Conservation (phyloP, 2,888 invertebrate genomes). For the Penaeus monodon region DNA sequence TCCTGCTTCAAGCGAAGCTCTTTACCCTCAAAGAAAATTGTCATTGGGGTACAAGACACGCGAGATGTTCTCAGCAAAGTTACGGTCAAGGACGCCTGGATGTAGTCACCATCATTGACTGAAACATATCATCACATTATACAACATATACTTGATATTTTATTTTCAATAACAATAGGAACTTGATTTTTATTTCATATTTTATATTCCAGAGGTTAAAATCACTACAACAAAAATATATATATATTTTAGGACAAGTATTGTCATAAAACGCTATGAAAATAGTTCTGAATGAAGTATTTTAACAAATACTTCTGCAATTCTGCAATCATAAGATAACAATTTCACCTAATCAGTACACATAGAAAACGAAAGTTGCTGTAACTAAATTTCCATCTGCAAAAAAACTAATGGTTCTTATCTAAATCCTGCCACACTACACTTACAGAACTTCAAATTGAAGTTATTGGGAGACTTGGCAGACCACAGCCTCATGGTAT, state of each 20-base stretch:
- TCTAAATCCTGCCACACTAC: constrained; percentile 19
- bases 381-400: no score
- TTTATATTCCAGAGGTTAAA: no score
- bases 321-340: not conserved
- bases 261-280: no score
- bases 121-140: constrained; percentile 17
- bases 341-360: no score
- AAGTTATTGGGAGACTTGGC: constrained; percentile 97
- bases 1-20: constrained; percentile 98
- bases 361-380: no score
- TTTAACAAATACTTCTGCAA: not conserved
- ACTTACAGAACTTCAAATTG: constrained; percentile 95
- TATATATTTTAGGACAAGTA: no score
- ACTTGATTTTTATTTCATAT: no score
- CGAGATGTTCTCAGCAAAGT: constrained; percentile 97
- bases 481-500: constrained; percentile 97
- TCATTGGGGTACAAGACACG: constrained; percentile 99
- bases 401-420: not conserved
- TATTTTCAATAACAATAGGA: not conserved
- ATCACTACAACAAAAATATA: no score
- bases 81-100: constrained; percentile 99
- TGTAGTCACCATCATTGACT: constrained; percentile 99
- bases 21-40: constrained; percentile 98
- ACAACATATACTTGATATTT: not conserved
- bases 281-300: no score